Base-by-base conservation (phyloP, 1,140 invertebrate genomes). In the Drosophila aff. region DNA sequence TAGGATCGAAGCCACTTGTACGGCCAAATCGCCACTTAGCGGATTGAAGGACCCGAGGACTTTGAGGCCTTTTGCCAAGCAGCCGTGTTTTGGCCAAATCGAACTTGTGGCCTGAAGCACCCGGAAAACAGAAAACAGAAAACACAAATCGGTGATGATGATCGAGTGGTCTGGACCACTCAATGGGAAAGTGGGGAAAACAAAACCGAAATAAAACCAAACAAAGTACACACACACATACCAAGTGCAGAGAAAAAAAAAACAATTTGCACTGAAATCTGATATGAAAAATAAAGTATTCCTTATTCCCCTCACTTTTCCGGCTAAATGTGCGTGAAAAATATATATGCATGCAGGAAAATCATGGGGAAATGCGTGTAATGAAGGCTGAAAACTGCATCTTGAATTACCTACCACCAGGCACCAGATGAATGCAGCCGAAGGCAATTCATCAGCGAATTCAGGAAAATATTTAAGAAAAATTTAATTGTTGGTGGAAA, bases 211-310 rank as follows among this genome's bases (percentile, higher is more conserved):
- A 53, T 53, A 28, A 33, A 52, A 66, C 41, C 55, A 52, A 68
- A 43, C 52, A 73, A 62, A 65, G 33, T 33, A 11, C 33, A 63
- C 62, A 61, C 72, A 63, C 44, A 41, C 23, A 60, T 59, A 41
- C 61, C 33, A 41, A 53, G 28, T 16, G 8, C 23, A 50, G 47
- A 4, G 38, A 6, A 55, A 15, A 31, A 55, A 38, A 58, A 66
- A 49, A 41, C 78, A 73, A 81, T 89, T 91, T 68, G 78, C 81
- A 82, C 76, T 84, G 87, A 91, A 91, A 91, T 91, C 64, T 63
- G 79, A 91, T 91, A 91, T 84, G 78, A 78, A 87, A 87, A 87
- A 82, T 76, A 68, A 85, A 91, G 81, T 63, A 76, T 62, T 28
- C 28, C 65, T 53, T 63, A 46, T 65, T 55, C 73, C 63, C 26